Evolutionary conservation across 2,888 invertebrate species (phyloP), one percentile per base, ranked within the genome.

Genomic region (Mamestra brassicae): DNA sequence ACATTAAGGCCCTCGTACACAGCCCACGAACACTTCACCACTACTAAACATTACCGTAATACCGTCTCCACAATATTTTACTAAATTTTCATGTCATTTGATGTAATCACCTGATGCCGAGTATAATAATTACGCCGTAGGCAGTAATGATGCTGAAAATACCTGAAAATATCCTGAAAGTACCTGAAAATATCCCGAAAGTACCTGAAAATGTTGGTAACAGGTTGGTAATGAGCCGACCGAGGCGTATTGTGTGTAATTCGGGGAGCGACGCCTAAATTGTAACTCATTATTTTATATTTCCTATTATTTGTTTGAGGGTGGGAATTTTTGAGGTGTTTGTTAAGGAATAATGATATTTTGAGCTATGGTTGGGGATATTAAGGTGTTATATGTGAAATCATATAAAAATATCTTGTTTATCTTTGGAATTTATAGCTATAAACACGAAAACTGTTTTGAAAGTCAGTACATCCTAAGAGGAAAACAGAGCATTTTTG

Each of bases 121-220:
- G 80, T 71, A 75, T 79, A 69, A 83, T 71, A 80, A 82, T 80
- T 73, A 81, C 65, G 70, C 61, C 50, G 74, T 58, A 64, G 70
- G 72, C 36, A 54, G 72, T 78, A 84, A 83, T 73, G 77, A 84
- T 57, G 70, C 74, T 84, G 62, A 84, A 81, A 83, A 78, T 84
- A 67, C 60, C 77, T 69, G 70, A 71, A 78, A 71, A 73, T 67
- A 69, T 52, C 50, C 71, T 55, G 58, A 47, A 69, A 65, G 74
- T 61, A 55, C 65, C 68, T 73, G 72, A 77, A 80, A 77, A 80
- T 71, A 58, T n/a, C 50, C 71, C 50, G 58, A 47, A 69, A 65
- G 74, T 65, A 55, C 65, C 68, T 73, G 76, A 77, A 80, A 77
- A 80, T 71, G 80, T 68, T 67, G 81, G 84, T 74, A 80, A 83